Percentiles rank a stretch among this genome's conserved stretches.
Evolutionary conservation across 2,113 vertebrate species (phyloP).

Genomic region (Anhinga anhinga): DNA sequence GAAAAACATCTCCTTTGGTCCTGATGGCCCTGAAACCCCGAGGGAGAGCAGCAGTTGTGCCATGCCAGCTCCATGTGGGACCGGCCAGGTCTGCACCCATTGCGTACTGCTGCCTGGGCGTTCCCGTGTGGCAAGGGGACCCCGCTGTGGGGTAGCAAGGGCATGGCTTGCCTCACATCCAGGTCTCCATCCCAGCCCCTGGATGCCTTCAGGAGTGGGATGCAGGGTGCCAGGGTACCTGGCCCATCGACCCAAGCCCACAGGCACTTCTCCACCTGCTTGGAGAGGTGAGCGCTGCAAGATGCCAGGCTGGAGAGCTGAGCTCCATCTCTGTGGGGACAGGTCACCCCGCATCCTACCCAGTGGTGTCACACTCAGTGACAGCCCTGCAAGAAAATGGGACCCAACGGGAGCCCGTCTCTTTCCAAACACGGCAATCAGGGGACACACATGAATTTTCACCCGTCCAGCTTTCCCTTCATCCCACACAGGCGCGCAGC

Average conservation of each 20-base stretch:
- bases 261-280: background rate
- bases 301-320: background rate
- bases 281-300: background rate
- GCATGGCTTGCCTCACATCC: rapidly evolving
- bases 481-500: rapidly evolving
- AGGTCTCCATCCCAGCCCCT: background rate
- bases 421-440: background rate
- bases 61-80: background rate
- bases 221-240: background rate
- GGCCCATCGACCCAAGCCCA: background rate
- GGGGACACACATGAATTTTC: background rate
- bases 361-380: background rate
- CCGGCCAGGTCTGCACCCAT: background rate
- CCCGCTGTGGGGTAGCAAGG: background rate
- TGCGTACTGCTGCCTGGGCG: background rate
- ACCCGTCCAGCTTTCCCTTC: background rate
- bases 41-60: background rate
- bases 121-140: background rate
- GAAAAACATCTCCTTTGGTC: background rate
- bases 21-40: background rate
- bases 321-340: background rate
- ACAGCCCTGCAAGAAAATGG: background rate
- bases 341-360: background rate
- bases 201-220: background rate
- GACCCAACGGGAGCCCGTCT: rapidly evolving